Evolutionary conservation across 1,140 invertebrate species (phyloP), one percentile per base, ranked within the genome.

Genomic region (Macrotrachela quadricornifera): DNA sequence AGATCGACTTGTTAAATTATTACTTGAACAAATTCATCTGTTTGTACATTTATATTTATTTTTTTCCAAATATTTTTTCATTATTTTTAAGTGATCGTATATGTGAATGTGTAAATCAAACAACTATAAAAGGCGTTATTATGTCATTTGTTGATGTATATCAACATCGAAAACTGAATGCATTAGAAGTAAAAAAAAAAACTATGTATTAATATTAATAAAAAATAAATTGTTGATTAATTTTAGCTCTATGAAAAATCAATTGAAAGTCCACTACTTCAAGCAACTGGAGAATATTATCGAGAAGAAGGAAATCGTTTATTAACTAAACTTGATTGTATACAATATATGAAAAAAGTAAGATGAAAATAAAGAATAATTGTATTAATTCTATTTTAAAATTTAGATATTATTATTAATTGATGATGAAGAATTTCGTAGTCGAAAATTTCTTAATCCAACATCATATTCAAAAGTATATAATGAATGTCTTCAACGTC

Each of bases 331-430:
- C 82, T 77, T 57, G 77, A 82, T 57, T 83, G 92, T 46, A 85
- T 83, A 36, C 75, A 80, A 57, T 94, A 92, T 60, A 90, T 94
- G 82, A 80, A 85, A 63, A 78, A 80, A 67, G 71, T 72, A 55
- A 56, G 51, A 50, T 14, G 15, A 12, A 14, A 14, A n/a, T 50
- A 12, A 30, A 6, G 14, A n/a, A 12, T 17, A 17, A 10, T 17
- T 12, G 11, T 50, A 10, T 13, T 17, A 50, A 40, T 12, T 40
- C 4, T 30, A 3, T 40, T 41, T 4, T 43, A 4, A 30, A 30
- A 12, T 15, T n/a, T 14, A 56, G 30, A 44, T 44, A 11, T 46
- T 56, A 15, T 41, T 40, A 36, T n/a, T 43, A 46, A 38, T 56
- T n/a, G 79, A 81, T 54, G 81, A 85, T 62, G 87, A 95, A 67